These are phyloP conservation scores for Magallana ariakensis DNA, from an alignment of 1,140 invertebrate genomes.

Conservation along the genomic window DNA sequence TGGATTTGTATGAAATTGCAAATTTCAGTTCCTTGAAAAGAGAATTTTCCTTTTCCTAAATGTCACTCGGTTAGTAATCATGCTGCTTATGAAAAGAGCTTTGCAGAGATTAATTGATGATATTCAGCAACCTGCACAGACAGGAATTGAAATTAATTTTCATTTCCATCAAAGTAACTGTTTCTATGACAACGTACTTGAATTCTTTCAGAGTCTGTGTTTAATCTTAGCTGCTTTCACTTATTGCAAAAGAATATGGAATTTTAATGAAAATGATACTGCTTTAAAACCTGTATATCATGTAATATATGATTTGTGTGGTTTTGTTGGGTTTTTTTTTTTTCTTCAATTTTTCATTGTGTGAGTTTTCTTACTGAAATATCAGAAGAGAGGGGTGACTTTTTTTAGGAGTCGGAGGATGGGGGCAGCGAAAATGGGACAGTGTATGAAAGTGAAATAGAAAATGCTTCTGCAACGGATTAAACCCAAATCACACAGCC, in stretches of 20 bases:
- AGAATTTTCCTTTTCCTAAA: background rate
- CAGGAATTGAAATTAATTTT: conserved; percentile 30
- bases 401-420: too few relatives aligned
- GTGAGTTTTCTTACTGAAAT: too few relatives aligned
- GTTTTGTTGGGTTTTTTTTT: too few relatives aligned
- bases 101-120: background rate
- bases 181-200: conserved; percentile 23
- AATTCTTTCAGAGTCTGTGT: background rate
- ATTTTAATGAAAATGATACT: conserved; percentile 11
- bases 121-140: background rate
- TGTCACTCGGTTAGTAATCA: background rate
- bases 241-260: background rate
- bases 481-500: too few relatives aligned
- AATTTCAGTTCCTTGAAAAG: background rate
- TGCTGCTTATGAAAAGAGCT: conserved; percentile 9
- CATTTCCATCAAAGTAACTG: background rate
- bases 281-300: too few relatives aligned
- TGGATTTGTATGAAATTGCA: background rate
- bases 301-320: too few relatives aligned
- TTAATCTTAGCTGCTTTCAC: background rate
- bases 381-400: too few relatives aligned
- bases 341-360: too few relatives aligned
- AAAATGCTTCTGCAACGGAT: too few relatives aligned
- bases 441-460: too few relatives aligned
- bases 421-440: too few relatives aligned